A percentile compares a stretch with the other conserved stretches of the same genome.
Evolutionary conservation across 2,113 vertebrate genomes (phyloP).

Genomic region (Dromiciops gliroides): DNA sequence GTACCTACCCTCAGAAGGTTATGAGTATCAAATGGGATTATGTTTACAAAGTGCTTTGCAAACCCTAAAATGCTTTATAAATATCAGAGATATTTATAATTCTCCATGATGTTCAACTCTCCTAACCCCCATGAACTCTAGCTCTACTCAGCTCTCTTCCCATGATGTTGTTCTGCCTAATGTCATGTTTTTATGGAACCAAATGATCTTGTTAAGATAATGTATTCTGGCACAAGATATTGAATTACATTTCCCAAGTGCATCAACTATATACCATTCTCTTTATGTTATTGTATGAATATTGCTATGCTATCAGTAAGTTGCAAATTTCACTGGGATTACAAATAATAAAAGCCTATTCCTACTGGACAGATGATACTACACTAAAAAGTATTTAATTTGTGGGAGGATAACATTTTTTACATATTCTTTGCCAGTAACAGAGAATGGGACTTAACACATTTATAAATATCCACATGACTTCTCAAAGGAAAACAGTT

Average conservation of each 20-base stretch:
- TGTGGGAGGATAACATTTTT: constrained; percentile 18
- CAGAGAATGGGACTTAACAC: background rate
- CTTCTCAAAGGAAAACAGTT: constrained; percentile 34
- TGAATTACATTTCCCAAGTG: background rate
- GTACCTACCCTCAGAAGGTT: background rate
- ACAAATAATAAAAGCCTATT: constrained; percentile 6
- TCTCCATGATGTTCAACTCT: background rate
- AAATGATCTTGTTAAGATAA: background rate
- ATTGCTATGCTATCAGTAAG: background rate
- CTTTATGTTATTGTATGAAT: background rate
- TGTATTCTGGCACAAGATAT: background rate
- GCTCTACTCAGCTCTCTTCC: background rate
- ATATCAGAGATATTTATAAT: background rate
- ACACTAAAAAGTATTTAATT: constrained; percentile 20
- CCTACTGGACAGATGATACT: background rate
- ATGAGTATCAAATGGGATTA: background rate
- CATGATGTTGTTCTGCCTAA: background rate
- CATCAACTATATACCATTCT: constrained; percentile 8
- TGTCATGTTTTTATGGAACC: background rate
- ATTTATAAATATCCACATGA: background rate
- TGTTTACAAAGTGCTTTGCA: background rate
- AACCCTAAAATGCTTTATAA: background rate
- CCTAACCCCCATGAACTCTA: background rate
- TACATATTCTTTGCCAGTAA: background rate
- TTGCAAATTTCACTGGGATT: background rate